phyloP scores from a whole-genome alignment of 2,797 vertebrate species.

The Manis pentadactyla region DNA sequence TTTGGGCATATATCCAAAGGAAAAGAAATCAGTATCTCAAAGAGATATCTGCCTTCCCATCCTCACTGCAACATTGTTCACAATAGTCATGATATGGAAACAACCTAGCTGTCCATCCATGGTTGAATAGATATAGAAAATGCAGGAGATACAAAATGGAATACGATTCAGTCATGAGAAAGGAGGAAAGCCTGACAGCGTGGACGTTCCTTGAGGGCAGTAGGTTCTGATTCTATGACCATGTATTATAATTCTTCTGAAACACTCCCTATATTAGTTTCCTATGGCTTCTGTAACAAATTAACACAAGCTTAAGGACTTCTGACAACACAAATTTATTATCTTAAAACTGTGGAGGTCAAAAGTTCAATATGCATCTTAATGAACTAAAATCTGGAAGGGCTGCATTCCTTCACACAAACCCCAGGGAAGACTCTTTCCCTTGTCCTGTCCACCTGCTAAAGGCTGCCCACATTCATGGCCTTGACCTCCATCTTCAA shows the following conservation, averaged over 20 bases:
- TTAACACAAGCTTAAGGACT: fast-evolving
- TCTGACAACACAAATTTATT: not conserved
- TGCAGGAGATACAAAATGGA: fast-evolving
- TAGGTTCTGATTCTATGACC: not conserved
- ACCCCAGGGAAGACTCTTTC: not conserved
- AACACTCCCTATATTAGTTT: not conserved
- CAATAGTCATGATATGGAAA: not conserved
- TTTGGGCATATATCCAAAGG: not conserved
- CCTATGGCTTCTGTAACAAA: not conserved
- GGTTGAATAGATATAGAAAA: not conserved
- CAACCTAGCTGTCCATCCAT: not conserved
- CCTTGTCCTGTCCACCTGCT: not conserved
- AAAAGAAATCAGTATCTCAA: not conserved
- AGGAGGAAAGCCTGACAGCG: not conserved
- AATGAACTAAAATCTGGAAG: not conserved
- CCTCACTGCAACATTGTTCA: not conserved
- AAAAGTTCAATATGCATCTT: not conserved
- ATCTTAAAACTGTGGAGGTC: not conserved
- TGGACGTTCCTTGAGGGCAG: not conserved
- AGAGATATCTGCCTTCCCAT: not conserved
- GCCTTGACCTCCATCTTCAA: not conserved
- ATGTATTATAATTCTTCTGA: not conserved
- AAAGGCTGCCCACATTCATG: fast-evolving
- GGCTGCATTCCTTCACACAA: not conserved
- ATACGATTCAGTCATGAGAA: not conserved